Base-by-base conservation (phyloP, 2,113 vertebrate genomes). In the Gopherus flavomarginatus region DNA sequence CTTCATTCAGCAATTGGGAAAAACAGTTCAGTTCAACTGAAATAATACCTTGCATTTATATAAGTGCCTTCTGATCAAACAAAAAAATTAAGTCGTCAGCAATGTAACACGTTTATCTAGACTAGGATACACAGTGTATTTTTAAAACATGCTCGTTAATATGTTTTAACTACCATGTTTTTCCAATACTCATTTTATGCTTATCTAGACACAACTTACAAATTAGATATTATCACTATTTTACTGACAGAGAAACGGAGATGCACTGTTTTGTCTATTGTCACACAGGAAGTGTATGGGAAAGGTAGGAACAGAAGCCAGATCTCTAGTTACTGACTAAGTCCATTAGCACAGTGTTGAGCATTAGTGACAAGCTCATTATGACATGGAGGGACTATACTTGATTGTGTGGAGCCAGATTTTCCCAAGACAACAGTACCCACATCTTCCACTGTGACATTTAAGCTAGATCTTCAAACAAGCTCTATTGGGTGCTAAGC, bases 141-240 rank as follows among this genome's bases (percentile, higher is more conserved):
- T 92, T 87, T 83, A 47, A 56, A 47, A 12, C 50, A 52, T 12
- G 79, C 24, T 91, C 27, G 54, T 83, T 59, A 59, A 81, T 72
- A 47, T 69, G 12, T 17, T 87, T 97, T 93, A 94, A 92, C 49
- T 16, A 62, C 57, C 57, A 95, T 75, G 88, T 95, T 86, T 78
- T 56, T 88, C 86, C 21, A 92, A 83, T 54, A 95, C 3, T 8
- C 22, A 81, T 31, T 3, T 88, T 89, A 93, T 81, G 17, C 22
- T 80, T 8, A 3, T 83, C 65, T 81, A 27, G 12, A 12, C 3
- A 13, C 0, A 0, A 38, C 88, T 75, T 35, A 53, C 8, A 8
- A 82, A 29, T 44, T 56, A 84, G 1, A 0, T 2, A 10, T 77
- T 26, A 54, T 85, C 62, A 16, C 19, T 65, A 16, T n/a, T 16